Base-by-base conservation (phyloP, 1,140 invertebrate genomes). In the Trichonephila clavata region DNA sequence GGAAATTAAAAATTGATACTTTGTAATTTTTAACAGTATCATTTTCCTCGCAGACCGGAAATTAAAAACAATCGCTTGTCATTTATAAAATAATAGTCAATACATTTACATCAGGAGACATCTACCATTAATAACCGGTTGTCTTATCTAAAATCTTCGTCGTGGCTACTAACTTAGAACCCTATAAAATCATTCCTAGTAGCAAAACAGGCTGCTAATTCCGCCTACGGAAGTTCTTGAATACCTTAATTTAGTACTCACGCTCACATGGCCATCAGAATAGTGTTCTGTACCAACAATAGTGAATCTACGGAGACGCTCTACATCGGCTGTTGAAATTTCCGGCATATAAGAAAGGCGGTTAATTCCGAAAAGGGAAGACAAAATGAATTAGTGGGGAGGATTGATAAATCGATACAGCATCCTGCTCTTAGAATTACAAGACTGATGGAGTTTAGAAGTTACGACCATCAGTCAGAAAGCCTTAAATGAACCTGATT, bases 361-460 rank as follows among this genome's bases (percentile, higher is more conserved):
- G 59, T 83, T 63, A 90, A 81, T 61, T 90, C 50, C 88, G 57
- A 60, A 83, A 90, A 83, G 80, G 86, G 71, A 59, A 63, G 89
- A 63, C 77, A 83, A 91, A 91, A 91, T 91, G 68, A 91, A 91
- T 91, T 83, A 91, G 89, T 63, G 60, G 71, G 24, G 60, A 50
- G 77, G 63, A 91, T 91, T 65, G 89, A 83, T 91, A 91, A 83
- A 91, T 91, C 89, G 89, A 91, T 91, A 77, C 18, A 43, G 39
- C 24, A 83, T 32, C 21, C 14, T 24, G 50, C 63, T 60, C 24
- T 90, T 43, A 27, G 60, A n/a, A 16, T 80, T 91, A 60, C 59
- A 63, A 24, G 59, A 59, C 32, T 63, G 68, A 83, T 63, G 89
- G 68, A 71, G 60, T 60, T 90, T 39, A 91, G 71, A 91, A 91